Conservation (phyloP, 2,113 vertebrate species). For the Toxostoma redivivum region DNA sequence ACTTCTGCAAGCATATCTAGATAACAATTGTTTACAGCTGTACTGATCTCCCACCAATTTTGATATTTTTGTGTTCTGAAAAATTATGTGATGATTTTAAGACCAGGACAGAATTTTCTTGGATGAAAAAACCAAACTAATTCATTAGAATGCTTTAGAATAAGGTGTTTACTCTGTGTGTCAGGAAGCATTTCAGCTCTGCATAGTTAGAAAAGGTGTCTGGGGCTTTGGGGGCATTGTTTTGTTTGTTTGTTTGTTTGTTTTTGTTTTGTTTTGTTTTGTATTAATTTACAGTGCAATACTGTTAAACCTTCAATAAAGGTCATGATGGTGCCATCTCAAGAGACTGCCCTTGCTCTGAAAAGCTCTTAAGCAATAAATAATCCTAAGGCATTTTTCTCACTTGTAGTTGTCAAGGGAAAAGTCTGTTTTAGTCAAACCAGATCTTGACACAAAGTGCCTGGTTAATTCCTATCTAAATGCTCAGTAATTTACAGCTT, state of each 20-base stretch:
- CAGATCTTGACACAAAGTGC: background rate
- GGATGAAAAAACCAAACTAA: background rate
- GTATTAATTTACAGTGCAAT: background rate
- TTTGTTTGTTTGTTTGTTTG: background rate
- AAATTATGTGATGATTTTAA: background rate
- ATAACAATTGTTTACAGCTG: background rate
- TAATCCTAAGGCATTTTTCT: background rate
- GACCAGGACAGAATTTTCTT: background rate
- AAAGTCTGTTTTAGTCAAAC: background rate
- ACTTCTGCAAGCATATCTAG: background rate
- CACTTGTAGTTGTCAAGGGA: background rate
- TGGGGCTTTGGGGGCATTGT: accelerated
- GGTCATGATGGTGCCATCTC: background rate
- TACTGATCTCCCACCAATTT: background rate
- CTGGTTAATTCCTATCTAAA: background rate
- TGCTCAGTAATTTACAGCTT: background rate
- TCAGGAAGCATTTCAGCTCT: background rate
- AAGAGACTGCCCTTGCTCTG: background rate
- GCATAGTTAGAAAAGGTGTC: background rate
- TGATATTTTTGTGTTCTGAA: background rate
- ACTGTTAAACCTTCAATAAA: background rate
- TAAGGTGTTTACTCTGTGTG: background rate
- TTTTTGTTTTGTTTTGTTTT: background rate
- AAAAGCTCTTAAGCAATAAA: background rate
- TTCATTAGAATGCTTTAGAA: background rate